Conservation (phyloP, 2,113 vertebrate species). For the Periophthalmodon schlosseri region DNA sequence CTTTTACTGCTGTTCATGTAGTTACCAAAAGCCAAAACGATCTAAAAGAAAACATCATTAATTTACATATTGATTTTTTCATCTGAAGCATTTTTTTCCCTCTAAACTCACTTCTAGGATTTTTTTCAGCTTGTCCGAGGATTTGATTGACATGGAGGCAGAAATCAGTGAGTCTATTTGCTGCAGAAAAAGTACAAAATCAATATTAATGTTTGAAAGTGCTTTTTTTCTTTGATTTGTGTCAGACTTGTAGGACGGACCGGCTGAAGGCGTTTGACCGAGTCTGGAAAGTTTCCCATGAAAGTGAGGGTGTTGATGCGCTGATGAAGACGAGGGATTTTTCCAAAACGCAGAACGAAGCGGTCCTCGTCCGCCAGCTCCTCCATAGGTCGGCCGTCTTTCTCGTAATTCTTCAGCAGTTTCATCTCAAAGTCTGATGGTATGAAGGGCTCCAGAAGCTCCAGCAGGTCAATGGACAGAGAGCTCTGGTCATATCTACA, state of each 20-base stretch:
- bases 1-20: constrained; percentile 99
- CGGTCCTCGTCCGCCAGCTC: constrained; percentile 88
- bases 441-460: constrained; percentile 89
- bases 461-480: constrained; percentile 90
- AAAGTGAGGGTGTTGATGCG: constrained; percentile 92
- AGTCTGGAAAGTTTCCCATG: constrained; percentile 92
- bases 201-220: not conserved
- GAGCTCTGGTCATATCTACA: constrained; percentile 87
- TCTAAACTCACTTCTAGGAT: constrained; percentile 87
- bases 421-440: constrained; percentile 90
- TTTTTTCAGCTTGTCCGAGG: constrained; percentile 90
- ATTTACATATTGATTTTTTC: not conserved
- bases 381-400: constrained; percentile 81
- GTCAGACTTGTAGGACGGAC: constrained; percentile 66
- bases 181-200: constrained; percentile 66
- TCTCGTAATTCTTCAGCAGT: constrained; percentile 87
- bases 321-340: constrained; percentile 87
- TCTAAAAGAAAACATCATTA: constrained; percentile 70
- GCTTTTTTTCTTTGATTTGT: not conserved
- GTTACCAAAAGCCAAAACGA: constrained; percentile 95
- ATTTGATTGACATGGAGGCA: constrained; percentile 93
- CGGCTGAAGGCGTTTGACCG: constrained; percentile 86
- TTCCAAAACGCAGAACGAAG: constrained; percentile 90
- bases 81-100: not conserved
- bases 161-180: constrained; percentile 93